These are phyloP conservation scores for Agrilus planipennis DNA, from an alignment of 1,140 invertebrate species.

Conservation along the genomic window DNA sequence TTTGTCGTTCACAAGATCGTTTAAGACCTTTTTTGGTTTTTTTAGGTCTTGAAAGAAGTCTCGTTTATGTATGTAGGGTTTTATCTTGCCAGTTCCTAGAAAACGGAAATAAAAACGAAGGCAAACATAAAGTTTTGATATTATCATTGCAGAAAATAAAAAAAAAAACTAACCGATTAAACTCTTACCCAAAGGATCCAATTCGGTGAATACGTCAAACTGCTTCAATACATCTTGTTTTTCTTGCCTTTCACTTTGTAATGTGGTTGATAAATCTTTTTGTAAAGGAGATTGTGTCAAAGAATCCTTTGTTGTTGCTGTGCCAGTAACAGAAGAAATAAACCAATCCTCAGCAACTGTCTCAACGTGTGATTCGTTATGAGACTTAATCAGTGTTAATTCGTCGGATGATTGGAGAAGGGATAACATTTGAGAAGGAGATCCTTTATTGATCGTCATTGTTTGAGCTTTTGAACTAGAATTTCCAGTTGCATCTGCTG, in stretches of 20 bases:
- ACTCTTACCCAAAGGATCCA: slow-evolving; percentile 68
- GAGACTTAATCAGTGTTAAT: slow-evolving; percentile 55
- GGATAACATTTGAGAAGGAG: slow-evolving; percentile 11
- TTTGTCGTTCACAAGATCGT: slow-evolving; percentile 53
- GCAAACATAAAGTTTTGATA: not conserved
- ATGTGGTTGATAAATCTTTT: slow-evolving; percentile 21
- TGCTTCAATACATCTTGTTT: slow-evolving; percentile 33
- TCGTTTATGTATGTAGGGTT: slow-evolving; percentile 88
- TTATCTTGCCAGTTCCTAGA: slow-evolving; percentile 73
- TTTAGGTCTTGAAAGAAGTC: slow-evolving; percentile 90
- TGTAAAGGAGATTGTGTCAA: slow-evolving; percentile 14
- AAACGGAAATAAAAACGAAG: slow-evolving; percentile 2
- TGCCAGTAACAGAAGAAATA: slow-evolving; percentile 12
- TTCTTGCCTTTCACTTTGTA: slow-evolving; percentile 20
- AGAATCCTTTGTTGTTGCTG: slow-evolving; percentile 7
- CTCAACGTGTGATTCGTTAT: slow-evolving; percentile 32
- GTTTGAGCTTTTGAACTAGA: slow-evolving; percentile 30
- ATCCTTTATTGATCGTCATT: slow-evolving; percentile 15
- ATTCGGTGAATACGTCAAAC: slow-evolving; percentile 75
- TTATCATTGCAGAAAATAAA: not conserved
- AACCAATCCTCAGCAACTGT: slow-evolving; percentile 29
- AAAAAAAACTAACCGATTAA: slow-evolving; percentile 2
- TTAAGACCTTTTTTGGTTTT: slow-evolving; percentile 82
- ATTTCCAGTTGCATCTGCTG: slow-evolving; percentile 25
- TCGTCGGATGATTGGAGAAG: slow-evolving; percentile 19